phyloP scores from a whole-genome alignment of 1,140 invertebrate species.

The Littorina saxatilis region DNA sequence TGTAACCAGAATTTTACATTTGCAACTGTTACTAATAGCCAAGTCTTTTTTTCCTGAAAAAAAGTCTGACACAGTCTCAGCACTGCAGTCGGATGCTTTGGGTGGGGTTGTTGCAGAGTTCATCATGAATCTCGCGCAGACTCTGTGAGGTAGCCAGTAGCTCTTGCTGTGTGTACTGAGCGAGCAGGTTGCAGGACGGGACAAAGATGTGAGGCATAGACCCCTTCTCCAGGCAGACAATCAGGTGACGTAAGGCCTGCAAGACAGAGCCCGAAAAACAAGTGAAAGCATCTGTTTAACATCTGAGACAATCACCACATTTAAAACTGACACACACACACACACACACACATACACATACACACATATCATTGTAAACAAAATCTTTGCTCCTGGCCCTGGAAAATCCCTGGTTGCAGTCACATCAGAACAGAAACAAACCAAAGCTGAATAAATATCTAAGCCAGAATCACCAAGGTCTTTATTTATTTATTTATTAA shows the following conservation, averaged over 20 bases:
- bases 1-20: not conserved
- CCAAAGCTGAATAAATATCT: too few relatives aligned
- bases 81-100: conserved; percentile 46
- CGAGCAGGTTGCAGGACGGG: conserved; percentile 44
- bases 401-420: too few relatives aligned
- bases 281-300: too few relatives aligned
- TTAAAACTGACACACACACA: not conserved
- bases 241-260: conserved; percentile 38
- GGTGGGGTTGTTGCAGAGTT: conserved; percentile 33
- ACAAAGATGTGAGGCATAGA: conserved; percentile 47
- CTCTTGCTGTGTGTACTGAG: conserved; percentile 30
- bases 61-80: not conserved
- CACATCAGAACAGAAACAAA: too few relatives aligned
- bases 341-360: not conserved
- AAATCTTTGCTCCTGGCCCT: too few relatives aligned
- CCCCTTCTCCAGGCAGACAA: conserved; percentile 39
- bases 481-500: too few relatives aligned
- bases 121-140: conserved; percentile 42
- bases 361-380: too few relatives aligned
- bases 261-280: too few relatives aligned
- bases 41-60: too few relatives aligned
- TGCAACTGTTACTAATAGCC: not conserved
- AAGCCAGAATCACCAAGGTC: too few relatives aligned
- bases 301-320: too few relatives aligned
- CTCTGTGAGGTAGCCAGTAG: conserved; percentile 17